phyloP scores from a whole-genome alignment of 2,888 invertebrate species.

The Eupeodes latifasciatus region DNA sequence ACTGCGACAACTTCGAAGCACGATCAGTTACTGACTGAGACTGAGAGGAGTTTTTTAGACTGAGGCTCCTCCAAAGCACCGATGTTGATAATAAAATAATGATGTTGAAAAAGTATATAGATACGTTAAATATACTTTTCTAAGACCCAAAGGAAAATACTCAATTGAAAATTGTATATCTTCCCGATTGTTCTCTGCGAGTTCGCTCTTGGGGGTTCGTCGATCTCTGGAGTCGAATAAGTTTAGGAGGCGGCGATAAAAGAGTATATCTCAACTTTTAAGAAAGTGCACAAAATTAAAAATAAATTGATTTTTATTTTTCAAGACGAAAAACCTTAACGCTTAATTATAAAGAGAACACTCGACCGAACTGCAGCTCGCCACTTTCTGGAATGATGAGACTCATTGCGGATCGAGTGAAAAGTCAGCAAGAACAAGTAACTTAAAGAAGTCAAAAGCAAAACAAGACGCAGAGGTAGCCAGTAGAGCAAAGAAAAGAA shows the following conservation, averaged over 20 bases:
- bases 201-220: slow-evolving; percentile 64
- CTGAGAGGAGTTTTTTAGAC: slow-evolving; percentile 65
- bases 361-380: slow-evolving; percentile 75
- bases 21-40: slow-evolving; percentile 74
- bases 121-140: slow-evolving; percentile 54
- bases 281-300: slow-evolving; percentile 35
- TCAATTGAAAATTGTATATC: slow-evolving; percentile 58
- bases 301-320: slow-evolving; percentile 4
- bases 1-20: slow-evolving; percentile 68
- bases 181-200: slow-evolving; percentile 40
- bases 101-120: slow-evolving; percentile 6
- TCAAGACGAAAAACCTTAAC: slow-evolving; percentile 51
- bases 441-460: neutral
- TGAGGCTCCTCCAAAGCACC: slow-evolving; percentile 70
- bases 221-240: slow-evolving; percentile 34
- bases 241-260: neutral
- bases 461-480: slow-evolving; percentile 8
- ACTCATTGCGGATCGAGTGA: slow-evolving; percentile 58
- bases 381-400: slow-evolving; percentile 76
- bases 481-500: neutral
- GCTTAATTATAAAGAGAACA: slow-evolving; percentile 69
- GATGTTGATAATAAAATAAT: slow-evolving; percentile 10
- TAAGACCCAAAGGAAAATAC: slow-evolving; percentile 47
- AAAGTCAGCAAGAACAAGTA: slow-evolving; percentile 21
- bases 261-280: slow-evolving; percentile 23